Evolutionary conservation across 1,140 invertebrate genomes (phyloP), one percentile per base, ranked within the genome.

Genomic region (Bombus pyrosoma): DNA sequence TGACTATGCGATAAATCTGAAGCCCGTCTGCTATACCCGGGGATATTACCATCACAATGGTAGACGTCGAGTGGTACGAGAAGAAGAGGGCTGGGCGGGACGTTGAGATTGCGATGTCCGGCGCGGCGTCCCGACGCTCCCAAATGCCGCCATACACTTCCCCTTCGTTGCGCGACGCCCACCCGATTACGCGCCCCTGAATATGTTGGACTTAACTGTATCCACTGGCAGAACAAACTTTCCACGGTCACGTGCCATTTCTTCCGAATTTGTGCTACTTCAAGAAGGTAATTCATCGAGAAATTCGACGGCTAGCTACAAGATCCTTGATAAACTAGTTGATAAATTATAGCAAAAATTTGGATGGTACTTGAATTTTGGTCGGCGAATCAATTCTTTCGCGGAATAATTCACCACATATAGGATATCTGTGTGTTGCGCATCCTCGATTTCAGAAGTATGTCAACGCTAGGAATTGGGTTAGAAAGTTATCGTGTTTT

Each of bases 21-120:
- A 32, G 62, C 85, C 81, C 77, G 76, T 64, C 86, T 83, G n/a
- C 62, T 66, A 34, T 72, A 39, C 47, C 78, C 72, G 89, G 90
- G 71, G 83, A 75, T 91, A 93, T 94, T 93, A 93, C 84, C 93
- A 94, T 93, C 88, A 93, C 91, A 94, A 94, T 93, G 87, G 89
- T 41, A 86, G 64, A 89, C 87, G 85, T 89, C 81, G 86, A 87
- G 89, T 86, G 86, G 89, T 66, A 80, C 83, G 76, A 87, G 76
- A 90, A 89, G 92, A 90, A 89, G 89, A 77, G 81, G 71, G 83
- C 86, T 91, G 91, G 93, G 93, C 91, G 93, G 92, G 90, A 92
- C 92, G 91, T 87, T 84, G 91, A 92, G 91, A 94, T 94, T 93
- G 92, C 92, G 89, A 93, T 91, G 92, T 93, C 93, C 93, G 93